A percentile compares a stretch with the other conserved stretches of the same genome.
Conservation (phyloP, 2,888 invertebrate genomes). For the Acholoe squamosa region DNA sequence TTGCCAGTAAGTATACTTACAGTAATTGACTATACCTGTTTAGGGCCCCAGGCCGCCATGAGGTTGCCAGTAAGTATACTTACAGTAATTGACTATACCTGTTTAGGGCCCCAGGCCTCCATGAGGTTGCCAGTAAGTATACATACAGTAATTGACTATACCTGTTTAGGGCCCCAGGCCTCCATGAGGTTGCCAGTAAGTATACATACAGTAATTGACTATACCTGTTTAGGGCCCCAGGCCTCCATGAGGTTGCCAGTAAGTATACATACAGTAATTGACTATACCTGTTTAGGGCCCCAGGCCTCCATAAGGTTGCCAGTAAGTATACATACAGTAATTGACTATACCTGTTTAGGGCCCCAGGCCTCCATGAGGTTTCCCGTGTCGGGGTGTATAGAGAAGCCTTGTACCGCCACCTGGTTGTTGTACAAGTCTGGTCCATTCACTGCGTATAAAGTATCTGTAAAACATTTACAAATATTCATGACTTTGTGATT, state of each 20-base stretch:
- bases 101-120: too few relatives aligned
- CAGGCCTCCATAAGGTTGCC: slow-evolving; percentile 75
- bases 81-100: too few relatives aligned
- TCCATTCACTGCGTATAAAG: slow-evolving; percentile 91
- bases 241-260: slow-evolving; percentile 74
- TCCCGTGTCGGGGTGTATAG: slow-evolving; percentile 86
- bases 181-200: slow-evolving; percentile 74
- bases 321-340: too few relatives aligned
- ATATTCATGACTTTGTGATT: too few relatives aligned
- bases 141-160: background rate
- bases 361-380: slow-evolving; percentile 74
- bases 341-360: slow-evolving; percentile 25
- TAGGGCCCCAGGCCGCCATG: too few relatives aligned
- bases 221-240: slow-evolving; percentile 70
- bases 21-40: too few relatives aligned
- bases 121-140: too few relatives aligned
- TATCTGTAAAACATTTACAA: slow-evolving; percentile 8
- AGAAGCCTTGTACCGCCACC: slow-evolving; percentile 88
- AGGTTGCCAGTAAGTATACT: too few relatives aligned
- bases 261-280: too few relatives aligned
- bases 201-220: slow-evolving; percentile 87
- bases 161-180: slow-evolving; percentile 70
- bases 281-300: slow-evolving; percentile 63
- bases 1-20: slow-evolving; percentile 85
- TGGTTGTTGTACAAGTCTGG: slow-evolving; percentile 79